Evolutionary conservation across 1,140 invertebrate species (phyloP).

Genomic region (Lutraria rhynchaena): DNA sequence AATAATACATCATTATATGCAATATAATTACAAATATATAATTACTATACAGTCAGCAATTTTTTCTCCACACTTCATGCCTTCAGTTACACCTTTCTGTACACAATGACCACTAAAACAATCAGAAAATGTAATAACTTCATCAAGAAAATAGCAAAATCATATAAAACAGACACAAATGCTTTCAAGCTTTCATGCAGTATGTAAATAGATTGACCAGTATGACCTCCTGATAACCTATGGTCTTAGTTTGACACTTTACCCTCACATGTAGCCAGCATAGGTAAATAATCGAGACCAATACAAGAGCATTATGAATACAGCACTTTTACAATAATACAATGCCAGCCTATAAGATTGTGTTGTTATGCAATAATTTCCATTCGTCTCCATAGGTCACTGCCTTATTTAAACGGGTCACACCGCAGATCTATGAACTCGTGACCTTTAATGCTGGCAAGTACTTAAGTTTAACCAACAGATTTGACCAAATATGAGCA

Average conservation of each 20-base stretch:
- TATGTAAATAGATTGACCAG: constrained; percentile 55
- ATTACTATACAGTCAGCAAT: too few species aligned
- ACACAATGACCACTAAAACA: not conserved
- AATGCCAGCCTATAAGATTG: constrained; percentile 18
- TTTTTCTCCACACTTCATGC: too few species aligned
- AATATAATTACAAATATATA: too few species aligned
- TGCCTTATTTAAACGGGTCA: not conserved
- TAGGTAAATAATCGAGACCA: constrained; percentile 20
- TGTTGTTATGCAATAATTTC: constrained; percentile 19
- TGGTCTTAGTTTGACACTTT: constrained; percentile 57
- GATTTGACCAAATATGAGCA: too few species aligned
- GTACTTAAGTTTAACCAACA: too few species aligned
- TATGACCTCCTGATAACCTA: constrained; percentile 54
- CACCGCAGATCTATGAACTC: not conserved
- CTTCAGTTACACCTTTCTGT: too few species aligned
- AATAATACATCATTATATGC: too few species aligned
- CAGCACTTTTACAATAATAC: constrained; percentile 8
- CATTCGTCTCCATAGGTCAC: constrained; percentile 17
- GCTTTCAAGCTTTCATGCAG: constrained; percentile 19
- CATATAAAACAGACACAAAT: constrained; percentile 19
- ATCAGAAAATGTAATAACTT: constrained; percentile 18
- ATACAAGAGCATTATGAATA: constrained; percentile 32
- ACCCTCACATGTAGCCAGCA: constrained; percentile 30
- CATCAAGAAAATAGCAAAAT: constrained; percentile 31
- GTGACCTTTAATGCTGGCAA: constrained; percentile 2